Conservation (phyloP, 2,888 invertebrate species). For the Andrena bicolor region DNA sequence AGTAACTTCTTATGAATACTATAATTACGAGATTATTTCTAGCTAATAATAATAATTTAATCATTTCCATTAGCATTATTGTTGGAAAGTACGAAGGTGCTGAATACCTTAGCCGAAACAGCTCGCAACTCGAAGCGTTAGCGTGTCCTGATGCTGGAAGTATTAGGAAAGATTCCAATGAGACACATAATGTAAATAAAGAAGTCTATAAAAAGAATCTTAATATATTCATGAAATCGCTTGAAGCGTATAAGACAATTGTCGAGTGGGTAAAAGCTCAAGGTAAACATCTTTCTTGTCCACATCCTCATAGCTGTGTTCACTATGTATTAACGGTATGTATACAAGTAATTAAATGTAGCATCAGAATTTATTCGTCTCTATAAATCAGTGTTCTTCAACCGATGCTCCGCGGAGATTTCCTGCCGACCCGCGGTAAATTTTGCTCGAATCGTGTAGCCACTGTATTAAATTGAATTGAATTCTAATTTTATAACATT, state of each 20-base stretch:
- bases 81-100: constrained; percentile 88
- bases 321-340: constrained; percentile 87
- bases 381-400: background rate
- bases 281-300: constrained; percentile 86
- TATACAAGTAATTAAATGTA: constrained; percentile 12
- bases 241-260: constrained; percentile 85
- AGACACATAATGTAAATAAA: constrained; percentile 50
- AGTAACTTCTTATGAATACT: background rate
- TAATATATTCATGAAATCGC: constrained; percentile 83
- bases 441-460: too few relatives aligned
- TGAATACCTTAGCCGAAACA: constrained; percentile 77
- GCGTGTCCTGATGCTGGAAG: constrained; percentile 40
- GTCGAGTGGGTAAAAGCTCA: constrained; percentile 86
- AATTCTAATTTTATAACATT: too few relatives aligned
- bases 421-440: too few relatives aligned
- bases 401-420: too few relatives aligned
- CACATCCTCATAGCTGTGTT: constrained; percentile 88
- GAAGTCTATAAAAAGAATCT: constrained; percentile 71
- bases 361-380: background rate
- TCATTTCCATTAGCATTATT: constrained; percentile 85
- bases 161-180: constrained; percentile 44
- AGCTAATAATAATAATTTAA: background rate
- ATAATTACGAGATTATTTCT: background rate
- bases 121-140: constrained; percentile 71
- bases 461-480: too few relatives aligned